Base-by-base conservation (phyloP, 2,113 vertebrate genomes). In the Aspiorhynchus laticeps region DNA sequence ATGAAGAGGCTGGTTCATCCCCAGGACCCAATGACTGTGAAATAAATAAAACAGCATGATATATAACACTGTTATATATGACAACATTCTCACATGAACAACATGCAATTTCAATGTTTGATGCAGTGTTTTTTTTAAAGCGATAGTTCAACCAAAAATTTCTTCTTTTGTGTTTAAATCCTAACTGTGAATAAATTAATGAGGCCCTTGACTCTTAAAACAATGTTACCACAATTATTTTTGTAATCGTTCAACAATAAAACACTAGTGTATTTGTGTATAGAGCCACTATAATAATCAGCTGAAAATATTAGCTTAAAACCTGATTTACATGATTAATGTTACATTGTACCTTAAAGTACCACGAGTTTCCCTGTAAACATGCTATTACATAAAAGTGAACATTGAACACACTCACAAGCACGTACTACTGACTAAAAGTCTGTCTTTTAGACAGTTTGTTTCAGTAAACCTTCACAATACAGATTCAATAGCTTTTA, bases 1-100 rank as follows among this genome's bases (percentile, higher is more conserved):
- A 31, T 7, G n/a, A 24, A 71, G 86, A 38, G 28, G 11, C 17
- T 33, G 80, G 63, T 51, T 83, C 63, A 36, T 80, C 48, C 26
- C 77, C 86, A 67, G 46, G 5, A 28, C 9, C 81, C 43, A 53
- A 56, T 46, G 46, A 41, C 81, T 88, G 67, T 48, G 21, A 76
- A 76, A 38, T 24, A 83, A 24, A 46, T 46, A 31, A 11, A 48
- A 63, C 14, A 80, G 4, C 33, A 11, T 73, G 19, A 71, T 38
- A 36, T 36, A 36, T 17, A 71, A 17, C 9, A 3, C 8, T 21
- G 15, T 31, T 31, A 33, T 31, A 80, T 21, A 31, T 78, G 75
- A 33, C 9, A 33, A 78, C 31, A 24, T 8, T 8, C 53, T 78
- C 7, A 31, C n/a, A 59, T 53, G 7, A 78, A 12, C 46, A 56